Base-by-base conservation (phyloP, 2,113 vertebrate species). In the Cettia cetti region DNA sequence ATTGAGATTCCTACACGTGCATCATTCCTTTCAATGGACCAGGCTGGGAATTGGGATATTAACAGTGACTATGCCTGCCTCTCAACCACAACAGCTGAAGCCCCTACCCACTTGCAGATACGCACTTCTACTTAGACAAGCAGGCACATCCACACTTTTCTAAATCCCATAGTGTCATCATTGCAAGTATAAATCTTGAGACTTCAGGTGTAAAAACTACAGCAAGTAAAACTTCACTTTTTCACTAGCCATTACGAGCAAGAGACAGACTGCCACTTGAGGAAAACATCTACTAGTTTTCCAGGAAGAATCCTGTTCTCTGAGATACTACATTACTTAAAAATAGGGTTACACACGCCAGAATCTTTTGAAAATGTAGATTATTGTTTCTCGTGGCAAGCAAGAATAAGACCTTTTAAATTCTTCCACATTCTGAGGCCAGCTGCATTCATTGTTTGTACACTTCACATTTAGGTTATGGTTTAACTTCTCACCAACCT, bases 1-100 rank as follows among this genome's bases (percentile, higher is more conserved):
- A 50, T 0, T 49, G 50, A 49, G 59, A 42, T 66, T 60, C 40
- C 27, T 40, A 30, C 10, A 26, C 0, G 1, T 1, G 6, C 23
- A 22, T 23, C 31, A 44, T 19, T 57, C 16, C 23, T 50, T 52
- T 75, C 11, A 37, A 20, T n/a, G 44, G 65, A 54, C 54, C 5
- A 66, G 40, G 45, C 31, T 49, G 79, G 53, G 35, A 74, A 79
- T 56, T 44, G 31, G 53, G 42, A 49, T 26, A 14, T 16, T 57
- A 49, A 30, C 24, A 49, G 42, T 47, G 52, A 42, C 42, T 57
- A 5, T 21, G 50, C 24, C 50, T 75, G 19, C 19, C 35, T 64
- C 7, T 22, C 42, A 75, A 40, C 19, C 42, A 39, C 8, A 6
- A 28, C 2, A 4, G 28, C 57, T 74, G 59, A 64, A 64, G 28